phyloP scores from a whole-genome alignment of 2,888 invertebrate species.

The Creontiades dilutus region DNA sequence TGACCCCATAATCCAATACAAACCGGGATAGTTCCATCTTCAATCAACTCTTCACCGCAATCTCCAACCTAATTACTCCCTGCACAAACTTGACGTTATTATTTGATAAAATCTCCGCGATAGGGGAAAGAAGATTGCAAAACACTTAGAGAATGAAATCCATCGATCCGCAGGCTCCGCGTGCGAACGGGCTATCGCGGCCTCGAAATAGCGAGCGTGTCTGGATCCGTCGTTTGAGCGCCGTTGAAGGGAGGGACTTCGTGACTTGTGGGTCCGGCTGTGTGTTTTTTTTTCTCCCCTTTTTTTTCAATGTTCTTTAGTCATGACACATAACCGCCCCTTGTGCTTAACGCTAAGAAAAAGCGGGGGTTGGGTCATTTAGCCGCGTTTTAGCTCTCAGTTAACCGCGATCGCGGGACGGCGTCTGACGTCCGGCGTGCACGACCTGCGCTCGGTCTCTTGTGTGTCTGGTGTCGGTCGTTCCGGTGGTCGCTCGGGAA shows the following conservation, averaged over 20 bases:
- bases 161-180: constrained; percentile 26
- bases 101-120: too few species aligned
- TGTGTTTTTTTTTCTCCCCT: too few species aligned
- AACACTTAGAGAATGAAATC: constrained; percentile 4
- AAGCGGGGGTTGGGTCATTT: constrained; percentile 45
- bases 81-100: too few species aligned
- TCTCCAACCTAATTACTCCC: too few species aligned
- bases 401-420: constrained; percentile 51
- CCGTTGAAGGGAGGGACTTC: constrained; percentile 29
- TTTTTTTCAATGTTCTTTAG: constrained; percentile 61
- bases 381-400: constrained; percentile 45
- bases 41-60: too few species aligned
- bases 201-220: constrained; percentile 7
- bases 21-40: too few species aligned
- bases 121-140: not conserved
- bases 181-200: constrained; percentile 11
- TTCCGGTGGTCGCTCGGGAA: too few species aligned
- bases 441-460: not conserved
- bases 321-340: constrained; percentile 58
- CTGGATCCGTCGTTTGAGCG: constrained; percentile 10
- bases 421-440: constrained; percentile 14
- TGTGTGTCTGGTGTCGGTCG: too few species aligned
- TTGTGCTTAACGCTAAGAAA: not conserved
- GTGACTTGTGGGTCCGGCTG: constrained; percentile 3
- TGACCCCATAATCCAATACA: too few species aligned